Evolutionary conservation across 2,797 vertebrate species (phyloP).

Genomic region (Chaenodraco wilsoni): DNA sequence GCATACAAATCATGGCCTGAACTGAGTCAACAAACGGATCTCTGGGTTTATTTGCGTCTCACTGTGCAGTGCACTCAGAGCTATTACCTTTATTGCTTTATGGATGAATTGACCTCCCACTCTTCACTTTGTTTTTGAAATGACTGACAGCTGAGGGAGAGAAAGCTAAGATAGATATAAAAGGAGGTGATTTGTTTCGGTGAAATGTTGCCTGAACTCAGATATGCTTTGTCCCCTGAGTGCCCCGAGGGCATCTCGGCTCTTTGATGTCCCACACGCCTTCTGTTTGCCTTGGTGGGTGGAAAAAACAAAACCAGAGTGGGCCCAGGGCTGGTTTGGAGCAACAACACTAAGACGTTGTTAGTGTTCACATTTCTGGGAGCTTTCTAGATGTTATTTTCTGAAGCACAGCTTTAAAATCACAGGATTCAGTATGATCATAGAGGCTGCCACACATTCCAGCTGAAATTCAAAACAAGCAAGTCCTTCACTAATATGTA

Average conservation of each 20-base stretch:
- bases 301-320: conserved; percentile 76
- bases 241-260: conserved; percentile 44
- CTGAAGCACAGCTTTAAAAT: conserved; percentile 58
- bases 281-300: conserved; percentile 70
- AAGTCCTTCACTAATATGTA: conserved; percentile 52
- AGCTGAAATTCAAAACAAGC: conserved; percentile 54
- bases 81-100: conserved; percentile 28
- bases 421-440: conserved; percentile 55
- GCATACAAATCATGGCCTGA: conserved; percentile 71
- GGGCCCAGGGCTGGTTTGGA: conserved; percentile 49
- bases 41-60: conserved; percentile 69
- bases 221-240: conserved; percentile 52
- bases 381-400: conserved; percentile 62
- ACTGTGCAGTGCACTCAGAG: conserved; percentile 41
- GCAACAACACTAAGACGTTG: conserved; percentile 66
- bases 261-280: conserved; percentile 72
- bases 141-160: conserved; percentile 28
- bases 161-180: conserved; percentile 31
- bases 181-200: conserved; percentile 53
- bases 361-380: conserved; percentile 61
- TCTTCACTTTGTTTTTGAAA: conserved; percentile 24
- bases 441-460: conserved; percentile 47
- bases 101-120: conserved; percentile 24
- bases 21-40: conserved; percentile 76
- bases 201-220: conserved; percentile 50